Base-by-base conservation (phyloP, 2,113 vertebrate species). In the Marmota flaviventris region DNA sequence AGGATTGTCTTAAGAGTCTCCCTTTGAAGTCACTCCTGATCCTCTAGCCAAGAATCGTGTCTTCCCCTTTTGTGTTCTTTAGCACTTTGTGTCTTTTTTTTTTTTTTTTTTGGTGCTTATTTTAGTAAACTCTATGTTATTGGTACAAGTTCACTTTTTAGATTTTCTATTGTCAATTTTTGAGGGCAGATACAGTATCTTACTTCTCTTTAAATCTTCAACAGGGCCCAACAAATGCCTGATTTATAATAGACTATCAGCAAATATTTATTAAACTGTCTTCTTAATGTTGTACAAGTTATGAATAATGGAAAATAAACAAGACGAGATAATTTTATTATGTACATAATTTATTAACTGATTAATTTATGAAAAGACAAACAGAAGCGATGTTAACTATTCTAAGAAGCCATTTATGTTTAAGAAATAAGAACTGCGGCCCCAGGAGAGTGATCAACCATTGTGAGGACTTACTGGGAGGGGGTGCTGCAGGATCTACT, bases 281-380 rank as follows among this genome's bases (percentile, higher is more conserved):
- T 89, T 73, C 22, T 77, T 65, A 85, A 83, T 90, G 83, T 94
- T 82, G 42, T 83, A 78, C 29, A 95, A 92, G 76, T 89, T 95
- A 95, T 93, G 32, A 89, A 91, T 92, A 81, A 97, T 95, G n/a
- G 85, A 96, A 96, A 93, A 51, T n/a, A 93, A 94, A 89, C 2
- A 94, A 85, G 70, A 24, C 24, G 42, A 17, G 20, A 11, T 90
- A 34, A 76, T 86, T 95, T 91, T 83, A 84, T 65, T 95, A 84
- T 72, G 70, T 90, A 86, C 45, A 83, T 81, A 89, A 83, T 32
- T 75, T 86, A 51, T 86, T 79, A 82, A 69, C 39, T 65, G 77
- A 61, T 34, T 88, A 53, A 72, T 75, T 39, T 87, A 65, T 67
- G 84, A 84, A 91, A 95, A 90, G 69, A 16, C 56, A 87, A 65